These are phyloP conservation scores for Anthopleura xanthogrammica DNA, from an alignment of 92 coral and sea anemone species.

Conservation along the genomic window DNA sequence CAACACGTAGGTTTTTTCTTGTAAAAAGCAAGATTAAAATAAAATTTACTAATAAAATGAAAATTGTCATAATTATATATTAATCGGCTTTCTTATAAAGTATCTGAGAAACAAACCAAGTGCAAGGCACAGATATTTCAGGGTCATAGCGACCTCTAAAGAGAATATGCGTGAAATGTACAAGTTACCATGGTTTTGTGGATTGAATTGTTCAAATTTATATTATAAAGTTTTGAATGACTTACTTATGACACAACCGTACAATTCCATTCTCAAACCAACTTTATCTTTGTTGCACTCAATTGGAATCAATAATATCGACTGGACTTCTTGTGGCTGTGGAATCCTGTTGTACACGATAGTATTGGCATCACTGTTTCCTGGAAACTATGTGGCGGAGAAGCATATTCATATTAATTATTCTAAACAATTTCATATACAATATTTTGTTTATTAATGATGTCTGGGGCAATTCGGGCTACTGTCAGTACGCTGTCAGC, in stretches of 20 bases:
- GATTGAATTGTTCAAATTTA: background rate
- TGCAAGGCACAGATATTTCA: too few species aligned
- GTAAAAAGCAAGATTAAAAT: background rate
- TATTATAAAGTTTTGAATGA: background rate
- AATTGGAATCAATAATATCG: conserved; percentile 30
- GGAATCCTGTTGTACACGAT: conserved; percentile 45
- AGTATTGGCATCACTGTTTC: conserved; percentile 53
- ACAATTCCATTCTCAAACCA: conserved; percentile 61
- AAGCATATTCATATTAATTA: background rate
- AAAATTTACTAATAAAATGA: background rate
- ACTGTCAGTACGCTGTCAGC: too few species aligned
- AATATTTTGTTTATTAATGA: too few species aligned
- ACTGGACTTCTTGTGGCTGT: conserved; percentile 31
- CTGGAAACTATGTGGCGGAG: conserved; percentile 30
- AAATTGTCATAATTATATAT: background rate
- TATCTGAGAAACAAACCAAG: too few species aligned
- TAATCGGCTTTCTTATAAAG: too few species aligned
- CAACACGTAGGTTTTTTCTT: conserved; percentile 51
- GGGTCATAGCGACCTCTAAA: too few species aligned
- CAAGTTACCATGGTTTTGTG: too few species aligned
- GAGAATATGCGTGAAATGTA: too few species aligned
- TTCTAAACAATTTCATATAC: too few species aligned
- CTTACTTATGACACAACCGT: conserved; percentile 73
- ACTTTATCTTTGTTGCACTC: conserved; percentile 29
- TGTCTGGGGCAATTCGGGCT: too few species aligned